Evolutionary conservation across 2,113 vertebrate species (phyloP).

Genomic region (Nycticorax nycticorax): DNA sequence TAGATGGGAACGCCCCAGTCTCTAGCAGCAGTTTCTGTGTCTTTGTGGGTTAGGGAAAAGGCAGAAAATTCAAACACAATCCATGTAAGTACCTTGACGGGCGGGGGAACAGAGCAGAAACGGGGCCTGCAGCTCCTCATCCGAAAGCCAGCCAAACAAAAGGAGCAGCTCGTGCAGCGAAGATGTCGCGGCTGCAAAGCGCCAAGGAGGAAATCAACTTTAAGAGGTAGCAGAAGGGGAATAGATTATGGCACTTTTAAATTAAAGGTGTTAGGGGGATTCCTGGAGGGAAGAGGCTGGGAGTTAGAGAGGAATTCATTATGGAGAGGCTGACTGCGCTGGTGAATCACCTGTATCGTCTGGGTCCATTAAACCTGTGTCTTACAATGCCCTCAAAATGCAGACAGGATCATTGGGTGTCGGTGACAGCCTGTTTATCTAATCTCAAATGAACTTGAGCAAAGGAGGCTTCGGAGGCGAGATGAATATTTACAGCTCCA

Average conservation of each 20-base stretch:
- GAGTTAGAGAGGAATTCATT: background rate
- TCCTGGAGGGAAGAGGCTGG: background rate
- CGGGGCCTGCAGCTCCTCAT: background rate
- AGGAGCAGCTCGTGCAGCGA: background rate
- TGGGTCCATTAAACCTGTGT: background rate
- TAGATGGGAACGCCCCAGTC: background rate
- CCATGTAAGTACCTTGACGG: background rate
- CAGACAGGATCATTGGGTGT: background rate
- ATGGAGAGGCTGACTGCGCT: background rate
- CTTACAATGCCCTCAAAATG: background rate
- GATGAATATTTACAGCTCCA: background rate
- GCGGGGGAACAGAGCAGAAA: background rate
- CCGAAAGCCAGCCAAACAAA: background rate
- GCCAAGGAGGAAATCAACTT: background rate
- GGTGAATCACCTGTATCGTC: background rate
- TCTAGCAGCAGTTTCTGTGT: background rate
- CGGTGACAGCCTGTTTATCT: background rate
- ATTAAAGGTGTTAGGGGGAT: background rate
- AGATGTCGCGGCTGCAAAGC: background rate
- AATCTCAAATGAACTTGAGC: background rate
- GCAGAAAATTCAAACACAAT: background rate
- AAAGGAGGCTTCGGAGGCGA: background rate
- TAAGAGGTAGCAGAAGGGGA: conserved; percentile 1
- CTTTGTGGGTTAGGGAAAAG: background rate
- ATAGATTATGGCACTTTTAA: background rate